Base-by-base conservation (phyloP, 2,113 vertebrate genomes). In the Bothrops jararaca region DNA sequence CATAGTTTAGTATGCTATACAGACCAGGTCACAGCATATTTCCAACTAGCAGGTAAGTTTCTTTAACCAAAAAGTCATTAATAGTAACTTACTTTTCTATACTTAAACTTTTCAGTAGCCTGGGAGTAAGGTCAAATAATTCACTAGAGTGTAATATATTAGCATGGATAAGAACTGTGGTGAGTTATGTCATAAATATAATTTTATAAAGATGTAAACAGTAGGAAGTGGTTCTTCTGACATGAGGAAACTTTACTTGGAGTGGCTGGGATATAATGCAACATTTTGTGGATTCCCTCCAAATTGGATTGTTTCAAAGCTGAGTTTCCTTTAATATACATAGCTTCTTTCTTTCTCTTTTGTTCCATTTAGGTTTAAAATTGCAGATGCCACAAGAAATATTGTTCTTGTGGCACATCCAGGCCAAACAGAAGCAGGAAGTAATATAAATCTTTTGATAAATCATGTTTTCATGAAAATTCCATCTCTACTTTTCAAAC, bases 351-450 rank as follows among this genome's bases (percentile, higher is more conserved):
- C 95, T 96, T 53, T 89, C 45, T 94, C 93, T 93, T 94, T 92
- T 91, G 69, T 96, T 96, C 88, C 92, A 95, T 89, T 93, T 94
- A 92, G 18, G 92, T 69, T 96, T 92, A 85, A 94, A 95, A 96
- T 45, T 95, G 94, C 95, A 97, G 96, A 97, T 95, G 94, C 96
- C 96, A 96, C 95, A 96, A 93, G 95, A 96, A 96, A 96, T 97
- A 90, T 92, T 95, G 86, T 94, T 96, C 91, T 96, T 95, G 93
- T 96, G 95, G 92, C 94, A 92, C 92, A 96, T 96, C 90, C 94
- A 97, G 92, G 90, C 91, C 69, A 64, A 2, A 93, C 92, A 96
- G 96, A 97, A 97, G 95, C 94, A 96, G 96, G 95, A 97, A 94
- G 92, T 92, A 95, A 95, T 96, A 96, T 94, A 94, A 96, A 95